A percentile compares a stretch with the other conserved stretches of the same genome.
Evolutionary conservation across 2,888 invertebrate genomes (phyloP).

Genomic region (Drosophila robusta): DNA sequence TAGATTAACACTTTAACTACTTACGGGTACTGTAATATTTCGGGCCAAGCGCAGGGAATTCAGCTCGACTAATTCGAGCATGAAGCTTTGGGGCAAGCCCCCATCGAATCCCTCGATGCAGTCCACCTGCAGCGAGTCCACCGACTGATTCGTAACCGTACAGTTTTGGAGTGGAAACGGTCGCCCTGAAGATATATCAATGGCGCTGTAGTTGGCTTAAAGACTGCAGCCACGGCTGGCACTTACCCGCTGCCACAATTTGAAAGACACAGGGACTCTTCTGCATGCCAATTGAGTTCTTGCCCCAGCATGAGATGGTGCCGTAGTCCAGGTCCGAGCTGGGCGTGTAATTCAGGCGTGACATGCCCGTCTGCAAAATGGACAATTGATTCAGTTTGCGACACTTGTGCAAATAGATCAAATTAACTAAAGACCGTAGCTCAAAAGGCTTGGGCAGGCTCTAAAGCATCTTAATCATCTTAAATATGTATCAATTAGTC

Average conservation of each 20-base stretch:
- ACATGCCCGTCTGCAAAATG: slow-evolving; percentile 83
- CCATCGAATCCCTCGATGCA: slow-evolving; percentile 95
- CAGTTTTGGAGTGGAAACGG: slow-evolving; percentile 95
- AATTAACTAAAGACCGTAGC: slow-evolving; percentile 14
- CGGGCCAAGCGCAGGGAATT: slow-evolving; percentile 87
- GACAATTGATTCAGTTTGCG: not conserved
- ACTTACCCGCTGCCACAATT: slow-evolving; percentile 92
- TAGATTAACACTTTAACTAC: too few species aligned
- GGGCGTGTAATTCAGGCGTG: slow-evolving; percentile 93
- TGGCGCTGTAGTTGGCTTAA: not conserved
- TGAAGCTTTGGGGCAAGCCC: slow-evolving; percentile 94
- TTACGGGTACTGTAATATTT: slow-evolving; percentile 84
- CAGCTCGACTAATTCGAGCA: slow-evolving; percentile 91
- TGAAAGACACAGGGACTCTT: slow-evolving; percentile 94
- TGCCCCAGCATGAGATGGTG: slow-evolving; percentile 94
- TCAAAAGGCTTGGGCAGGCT: slow-evolving; percentile 17
- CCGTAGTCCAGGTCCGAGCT: slow-evolving; percentile 95
- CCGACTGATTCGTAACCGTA: slow-evolving; percentile 94
- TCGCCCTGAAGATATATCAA: slow-evolving; percentile 88
- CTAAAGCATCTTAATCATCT: slow-evolving; percentile 25
- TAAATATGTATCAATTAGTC: slow-evolving; percentile 34
- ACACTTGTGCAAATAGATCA: slow-evolving; percentile 15
- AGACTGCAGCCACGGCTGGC: not conserved
- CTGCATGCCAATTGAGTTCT: slow-evolving; percentile 93
- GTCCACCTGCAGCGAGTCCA: slow-evolving; percentile 93